Conservation (phyloP, 2,113 vertebrate genomes). For the Harpagus bidentatus region DNA sequence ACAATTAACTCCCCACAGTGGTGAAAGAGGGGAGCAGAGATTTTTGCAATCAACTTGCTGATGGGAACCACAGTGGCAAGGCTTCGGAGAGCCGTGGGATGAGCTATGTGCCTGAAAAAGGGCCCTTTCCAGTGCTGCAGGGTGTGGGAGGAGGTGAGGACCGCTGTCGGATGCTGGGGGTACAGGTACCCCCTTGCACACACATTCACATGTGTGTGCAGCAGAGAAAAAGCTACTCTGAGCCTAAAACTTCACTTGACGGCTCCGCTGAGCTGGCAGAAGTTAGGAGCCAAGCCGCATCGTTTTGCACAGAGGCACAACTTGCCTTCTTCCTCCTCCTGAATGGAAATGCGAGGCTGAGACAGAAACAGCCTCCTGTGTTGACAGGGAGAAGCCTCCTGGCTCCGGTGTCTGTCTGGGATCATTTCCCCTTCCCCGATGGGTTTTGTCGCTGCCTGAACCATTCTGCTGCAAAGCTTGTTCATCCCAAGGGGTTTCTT, state of each 20-base stretch:
- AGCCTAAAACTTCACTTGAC: background rate
- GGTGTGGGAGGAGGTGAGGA: background rate
- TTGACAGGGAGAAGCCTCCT: background rate
- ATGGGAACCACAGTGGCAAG: background rate
- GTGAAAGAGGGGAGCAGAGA: background rate
- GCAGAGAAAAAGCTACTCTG: background rate
- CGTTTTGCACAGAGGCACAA: background rate
- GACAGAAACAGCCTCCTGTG: background rate
- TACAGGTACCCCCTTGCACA: background rate
- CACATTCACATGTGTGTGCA: rapidly evolving
- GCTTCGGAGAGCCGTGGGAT: background rate
- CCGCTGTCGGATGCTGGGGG: rapidly evolving
- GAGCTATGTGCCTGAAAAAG: background rate
- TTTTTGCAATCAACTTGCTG: background rate
- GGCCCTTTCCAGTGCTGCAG: background rate
- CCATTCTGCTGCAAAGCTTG: background rate
- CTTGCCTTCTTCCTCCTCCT: background rate
- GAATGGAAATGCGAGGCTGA: background rate
- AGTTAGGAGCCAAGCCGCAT: background rate
- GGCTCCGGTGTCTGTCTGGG: background rate
- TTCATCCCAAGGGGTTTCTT: background rate
- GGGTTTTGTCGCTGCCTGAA: background rate
- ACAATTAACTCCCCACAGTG: rapidly evolving
- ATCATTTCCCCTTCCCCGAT: background rate
- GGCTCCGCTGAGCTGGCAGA: background rate